phyloP scores from a whole-genome alignment of 2,113 vertebrate genomes.

The Brachypteracias leptosomus region DNA sequence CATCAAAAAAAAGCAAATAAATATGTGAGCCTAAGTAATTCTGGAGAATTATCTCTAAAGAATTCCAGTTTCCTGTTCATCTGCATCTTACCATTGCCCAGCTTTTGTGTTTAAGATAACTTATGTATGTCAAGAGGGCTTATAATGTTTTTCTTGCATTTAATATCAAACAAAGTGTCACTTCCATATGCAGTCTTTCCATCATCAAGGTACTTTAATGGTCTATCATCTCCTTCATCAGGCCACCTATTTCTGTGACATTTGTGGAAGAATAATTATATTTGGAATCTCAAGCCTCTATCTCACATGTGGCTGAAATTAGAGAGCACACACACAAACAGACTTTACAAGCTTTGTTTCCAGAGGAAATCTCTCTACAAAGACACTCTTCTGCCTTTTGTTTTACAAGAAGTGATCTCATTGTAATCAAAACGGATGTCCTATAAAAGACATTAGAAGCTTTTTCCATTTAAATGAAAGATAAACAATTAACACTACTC shows the following conservation, averaged over 20 bases:
- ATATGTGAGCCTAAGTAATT: background rate
- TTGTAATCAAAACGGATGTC: background rate
- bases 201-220: background rate
- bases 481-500: background rate
- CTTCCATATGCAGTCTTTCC: background rate
- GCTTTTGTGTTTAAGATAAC: background rate
- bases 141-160: background rate
- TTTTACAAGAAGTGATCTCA: slow-evolving; percentile 47
- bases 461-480: slow-evolving; percentile 16
- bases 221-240: background rate
- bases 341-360: background rate
- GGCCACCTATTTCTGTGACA: background rate
- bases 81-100: background rate
- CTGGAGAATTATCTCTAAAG: background rate
- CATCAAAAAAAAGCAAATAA: slow-evolving; percentile 23
- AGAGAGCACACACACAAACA: background rate
- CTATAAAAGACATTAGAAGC: background rate
- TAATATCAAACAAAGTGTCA: background rate
- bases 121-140: background rate
- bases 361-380: slow-evolving; percentile 19
- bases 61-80: background rate
- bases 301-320: background rate
- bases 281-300: background rate
- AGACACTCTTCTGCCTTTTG: slow-evolving; percentile 34
- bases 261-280: background rate